phyloP scores from a whole-genome alignment of 2,113 vertebrate species.

The Motacilla tschutschensis region DNA sequence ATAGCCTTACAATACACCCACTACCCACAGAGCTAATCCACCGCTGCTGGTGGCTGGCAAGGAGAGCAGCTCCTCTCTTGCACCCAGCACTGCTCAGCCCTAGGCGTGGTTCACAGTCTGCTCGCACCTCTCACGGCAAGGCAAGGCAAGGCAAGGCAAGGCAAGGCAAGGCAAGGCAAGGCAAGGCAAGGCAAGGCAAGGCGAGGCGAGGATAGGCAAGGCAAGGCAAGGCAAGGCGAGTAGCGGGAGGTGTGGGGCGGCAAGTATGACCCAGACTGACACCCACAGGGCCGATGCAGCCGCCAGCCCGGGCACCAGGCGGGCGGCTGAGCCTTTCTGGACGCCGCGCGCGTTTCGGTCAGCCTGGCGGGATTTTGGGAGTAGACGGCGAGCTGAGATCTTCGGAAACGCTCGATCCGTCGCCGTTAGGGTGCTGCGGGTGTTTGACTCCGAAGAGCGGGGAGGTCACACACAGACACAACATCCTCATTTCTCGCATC shows the following conservation, averaged over 20 bases:
- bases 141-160: rapidly evolving
- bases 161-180: rapidly evolving
- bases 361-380: rapidly evolving
- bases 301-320: not conserved
- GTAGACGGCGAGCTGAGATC: rapidly evolving
- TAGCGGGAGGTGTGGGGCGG: not conserved
- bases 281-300: not conserved
- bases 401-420: rapidly evolving
- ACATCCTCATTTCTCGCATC: rapidly evolving
- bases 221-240: not conserved
- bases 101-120: rapidly evolving
- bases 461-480: not conserved
- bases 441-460: rapidly evolving
- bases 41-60: not conserved
- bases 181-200: rapidly evolving
- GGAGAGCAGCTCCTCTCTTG: rapidly evolving
- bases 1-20: not conserved
- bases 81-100: not conserved
- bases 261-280: not conserved
- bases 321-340: rapidly evolving
- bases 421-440: no score
- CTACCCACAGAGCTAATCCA: not conserved
- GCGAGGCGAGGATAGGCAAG: no score
- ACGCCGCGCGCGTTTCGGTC: rapidly evolving
- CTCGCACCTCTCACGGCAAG: not conserved